These are phyloP conservation scores for Chymomyza fuscimana DNA, from an alignment of 2,888 invertebrate genomes.

Conservation along the genomic window DNA sequence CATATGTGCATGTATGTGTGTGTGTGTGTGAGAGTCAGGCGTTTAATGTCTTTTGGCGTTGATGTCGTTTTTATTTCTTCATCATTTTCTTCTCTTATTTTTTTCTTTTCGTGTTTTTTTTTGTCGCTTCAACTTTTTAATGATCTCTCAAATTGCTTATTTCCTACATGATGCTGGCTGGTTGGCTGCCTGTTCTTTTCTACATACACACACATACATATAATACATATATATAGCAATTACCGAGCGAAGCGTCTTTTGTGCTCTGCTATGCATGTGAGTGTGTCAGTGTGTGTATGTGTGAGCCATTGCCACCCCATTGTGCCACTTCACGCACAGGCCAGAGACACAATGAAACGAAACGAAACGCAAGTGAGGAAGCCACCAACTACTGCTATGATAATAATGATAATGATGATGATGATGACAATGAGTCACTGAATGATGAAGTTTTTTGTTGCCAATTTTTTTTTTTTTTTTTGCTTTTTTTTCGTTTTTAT, in stretches of 20 bases:
- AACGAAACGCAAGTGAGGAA: constrained; percentile 16
- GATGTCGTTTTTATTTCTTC: constrained; percentile 64
- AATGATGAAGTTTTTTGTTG: neutral
- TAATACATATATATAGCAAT: neutral
- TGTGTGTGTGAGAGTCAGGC: constrained; percentile 38
- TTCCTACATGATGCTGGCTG: constrained; percentile 66
- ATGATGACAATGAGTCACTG: neutral
- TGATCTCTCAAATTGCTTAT: constrained; percentile 73
- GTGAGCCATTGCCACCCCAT: constrained; percentile 21
- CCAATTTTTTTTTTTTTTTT: constrained; percentile 5
- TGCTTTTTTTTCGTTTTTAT: constrained; percentile 7
- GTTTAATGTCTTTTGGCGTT: constrained; percentile 58
- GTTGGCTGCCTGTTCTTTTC: constrained; percentile 51
- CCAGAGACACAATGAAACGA: constrained; percentile 36
- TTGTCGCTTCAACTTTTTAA: constrained; percentile 67
- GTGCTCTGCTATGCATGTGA: constrained; percentile 31
- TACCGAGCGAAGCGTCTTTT: constrained; percentile 18
- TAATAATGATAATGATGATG: constrained; percentile 42
- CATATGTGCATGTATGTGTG: neutral
- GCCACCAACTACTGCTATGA: constrained; percentile 37
- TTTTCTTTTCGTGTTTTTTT: constrained; percentile 32
- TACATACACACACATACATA: neutral
- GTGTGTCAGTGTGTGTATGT: constrained; percentile 32
- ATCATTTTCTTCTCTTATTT: constrained; percentile 37
- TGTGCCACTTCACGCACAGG: constrained; percentile 48